phyloP scores from a whole-genome alignment of 2,797 vertebrate species.

The Phrynocephalus forsythii region DNA sequence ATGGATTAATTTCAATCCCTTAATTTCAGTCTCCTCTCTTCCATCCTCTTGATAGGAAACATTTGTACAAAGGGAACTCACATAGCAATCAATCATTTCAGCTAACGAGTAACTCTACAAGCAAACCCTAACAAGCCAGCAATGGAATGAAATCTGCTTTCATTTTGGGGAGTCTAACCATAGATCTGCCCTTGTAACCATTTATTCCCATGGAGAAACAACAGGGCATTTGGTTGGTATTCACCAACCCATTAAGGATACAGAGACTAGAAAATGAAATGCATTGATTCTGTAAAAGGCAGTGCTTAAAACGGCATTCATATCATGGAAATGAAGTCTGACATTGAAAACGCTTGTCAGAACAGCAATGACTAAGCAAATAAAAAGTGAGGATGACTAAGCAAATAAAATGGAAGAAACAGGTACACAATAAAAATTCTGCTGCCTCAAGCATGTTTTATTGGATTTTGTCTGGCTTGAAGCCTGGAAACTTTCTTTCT shows the following conservation, averaged over 20 bases:
- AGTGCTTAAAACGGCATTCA: conserved; percentile 43
- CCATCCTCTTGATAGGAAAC: not conserved
- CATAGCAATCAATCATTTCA: not conserved
- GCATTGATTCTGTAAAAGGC: conserved; percentile 43
- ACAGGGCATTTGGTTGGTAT: conserved; percentile 14
- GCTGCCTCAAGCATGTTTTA: not conserved
- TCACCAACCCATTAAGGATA: conserved; percentile 40
- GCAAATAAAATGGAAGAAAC: not conserved
- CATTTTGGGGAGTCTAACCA: conserved; percentile 27
- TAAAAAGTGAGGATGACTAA: conserved; percentile 19
- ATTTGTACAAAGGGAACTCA: not conserved
- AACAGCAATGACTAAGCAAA: conserved; percentile 36
- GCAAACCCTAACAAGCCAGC: not conserved
- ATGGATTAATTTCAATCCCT: not conserved
- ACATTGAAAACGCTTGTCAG: conserved; percentile 20
- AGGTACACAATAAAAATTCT: not conserved
- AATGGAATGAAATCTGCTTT: conserved; percentile 46
- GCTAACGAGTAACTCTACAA: not conserved
- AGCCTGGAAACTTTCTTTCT: not conserved
- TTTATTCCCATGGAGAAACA: conserved; percentile 31
- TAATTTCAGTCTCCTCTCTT: not conserved
- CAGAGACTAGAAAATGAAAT: conserved; percentile 53
- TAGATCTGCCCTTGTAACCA: not conserved
- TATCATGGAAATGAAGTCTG: conserved; percentile 31
- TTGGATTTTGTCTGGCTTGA: not conserved